Evolutionary conservation across 2,797 vertebrate species (phyloP).

Genomic region (Geotrypetes seraphini): DNA sequence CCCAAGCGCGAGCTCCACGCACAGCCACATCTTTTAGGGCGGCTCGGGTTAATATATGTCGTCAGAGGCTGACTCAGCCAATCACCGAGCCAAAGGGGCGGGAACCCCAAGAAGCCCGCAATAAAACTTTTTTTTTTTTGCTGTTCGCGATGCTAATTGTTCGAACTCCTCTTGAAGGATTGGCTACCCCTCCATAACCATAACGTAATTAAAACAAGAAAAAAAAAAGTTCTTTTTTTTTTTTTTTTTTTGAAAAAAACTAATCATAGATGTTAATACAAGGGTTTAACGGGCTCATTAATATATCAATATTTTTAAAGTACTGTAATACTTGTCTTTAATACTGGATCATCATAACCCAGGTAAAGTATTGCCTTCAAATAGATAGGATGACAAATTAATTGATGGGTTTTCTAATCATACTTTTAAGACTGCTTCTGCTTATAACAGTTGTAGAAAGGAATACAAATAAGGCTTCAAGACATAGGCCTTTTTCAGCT

Average conservation of each 20-base stretch:
- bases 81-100: slow-evolving; percentile 51
- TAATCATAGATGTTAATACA: slow-evolving; percentile 56
- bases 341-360: slow-evolving; percentile 33
- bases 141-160: slow-evolving; percentile 64
- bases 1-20: slow-evolving; percentile 65
- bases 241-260: too few relatives aligned
- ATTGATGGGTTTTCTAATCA: not conserved
- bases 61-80: slow-evolving; percentile 62
- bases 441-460: not conserved
- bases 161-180: slow-evolving; percentile 52
- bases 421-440: not conserved
- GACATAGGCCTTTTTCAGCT: too few relatives aligned
- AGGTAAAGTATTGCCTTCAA: slow-evolving; percentile 43
- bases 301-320: slow-evolving; percentile 36
- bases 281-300: slow-evolving; percentile 53
- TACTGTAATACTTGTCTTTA: slow-evolving; percentile 11
- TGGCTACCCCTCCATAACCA: slow-evolving; percentile 51
- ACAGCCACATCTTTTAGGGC: slow-evolving; percentile 78
- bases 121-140: slow-evolving; percentile 56
- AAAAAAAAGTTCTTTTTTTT: slow-evolving; percentile 6
- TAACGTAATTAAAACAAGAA: slow-evolving; percentile 54
- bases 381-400: not conserved
- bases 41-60: slow-evolving; percentile 78
- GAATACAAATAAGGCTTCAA: not conserved
- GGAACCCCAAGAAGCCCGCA: slow-evolving; percentile 36